These are phyloP conservation scores for Conger conger DNA, from an alignment of 2,113 vertebrate species.

Conservation along the genomic window DNA sequence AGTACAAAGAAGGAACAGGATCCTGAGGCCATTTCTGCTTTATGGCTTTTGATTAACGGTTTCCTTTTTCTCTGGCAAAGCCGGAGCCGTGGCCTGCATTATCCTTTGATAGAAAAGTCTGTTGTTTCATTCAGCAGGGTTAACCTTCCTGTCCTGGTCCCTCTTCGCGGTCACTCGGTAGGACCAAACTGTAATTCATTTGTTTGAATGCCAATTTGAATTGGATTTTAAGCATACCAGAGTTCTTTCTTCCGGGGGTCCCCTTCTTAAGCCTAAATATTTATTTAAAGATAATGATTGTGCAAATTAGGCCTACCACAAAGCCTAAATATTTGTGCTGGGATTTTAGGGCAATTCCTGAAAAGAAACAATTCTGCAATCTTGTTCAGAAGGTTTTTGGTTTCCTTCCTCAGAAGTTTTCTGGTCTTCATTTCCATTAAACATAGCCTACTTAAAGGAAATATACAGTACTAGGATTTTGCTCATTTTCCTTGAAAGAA, in stretches of 20 bases:
- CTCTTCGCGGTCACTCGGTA: not conserved
- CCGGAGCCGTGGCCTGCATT: not conserved
- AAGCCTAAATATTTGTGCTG: not conserved
- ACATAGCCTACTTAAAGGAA: slow-evolving; percentile 14
- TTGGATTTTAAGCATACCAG: not conserved
- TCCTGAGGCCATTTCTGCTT: slow-evolving; percentile 29
- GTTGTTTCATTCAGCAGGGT: not conserved
- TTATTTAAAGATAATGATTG: not conserved
- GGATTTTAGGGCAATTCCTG: not conserved
- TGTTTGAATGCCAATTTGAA: not conserved
- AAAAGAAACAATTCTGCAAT: not conserved
- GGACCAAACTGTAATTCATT: not conserved
- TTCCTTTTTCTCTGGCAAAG: not conserved
- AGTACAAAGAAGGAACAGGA: slow-evolving; percentile 11
- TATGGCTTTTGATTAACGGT: slow-evolving; percentile 18
- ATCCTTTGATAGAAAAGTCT: not conserved
- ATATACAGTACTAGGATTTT: not conserved
- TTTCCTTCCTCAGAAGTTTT: slow-evolving; percentile 25
- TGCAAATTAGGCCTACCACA: not conserved
- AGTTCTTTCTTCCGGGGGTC: not conserved
- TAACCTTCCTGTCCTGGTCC: not conserved
- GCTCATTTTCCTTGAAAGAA: not conserved
- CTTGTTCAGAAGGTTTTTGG: not conserved
- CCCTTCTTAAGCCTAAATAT: not conserved
- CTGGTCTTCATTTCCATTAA: slow-evolving; percentile 32